Conservation (phyloP, 2,797 vertebrate species). For the Tarsius wallacei region DNA sequence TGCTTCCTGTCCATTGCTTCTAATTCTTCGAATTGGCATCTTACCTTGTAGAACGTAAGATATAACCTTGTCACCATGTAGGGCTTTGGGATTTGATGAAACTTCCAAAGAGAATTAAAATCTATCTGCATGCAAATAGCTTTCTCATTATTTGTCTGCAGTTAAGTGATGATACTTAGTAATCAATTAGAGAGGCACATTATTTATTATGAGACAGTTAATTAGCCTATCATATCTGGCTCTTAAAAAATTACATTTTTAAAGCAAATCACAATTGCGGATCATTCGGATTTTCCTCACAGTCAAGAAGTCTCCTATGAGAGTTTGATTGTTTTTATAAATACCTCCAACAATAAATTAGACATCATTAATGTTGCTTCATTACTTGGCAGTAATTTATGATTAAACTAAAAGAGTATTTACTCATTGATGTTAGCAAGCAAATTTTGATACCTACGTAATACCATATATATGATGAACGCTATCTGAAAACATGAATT, state of each 20-base stretch:
- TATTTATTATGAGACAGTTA: constrained; percentile 6
- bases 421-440: background rate
- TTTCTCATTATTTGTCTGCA: constrained; percentile 4
- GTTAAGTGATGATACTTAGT: constrained; percentile 52
- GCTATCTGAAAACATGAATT: background rate
- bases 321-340: constrained; percentile 41
- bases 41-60: background rate
- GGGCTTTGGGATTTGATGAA: background rate
- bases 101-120: constrained; percentile 27
- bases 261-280: background rate
- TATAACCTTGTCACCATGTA: background rate
- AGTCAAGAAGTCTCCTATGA: constrained; percentile 20
- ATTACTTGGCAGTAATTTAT: constrained; percentile 55
- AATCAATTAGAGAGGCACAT: background rate
- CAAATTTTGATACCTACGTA: background rate
- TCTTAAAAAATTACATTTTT: constrained; percentile 30
- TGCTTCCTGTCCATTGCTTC: background rate
- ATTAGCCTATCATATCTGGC: background rate
- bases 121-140: background rate
- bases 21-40: background rate
- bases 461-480: background rate
- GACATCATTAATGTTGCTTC: constrained; percentile 38
- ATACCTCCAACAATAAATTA: background rate
- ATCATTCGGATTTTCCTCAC: background rate
- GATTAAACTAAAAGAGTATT: constrained; percentile 15